Base-by-base conservation (phyloP, 2,888 invertebrate genomes). In the Ochropacha duplaris region DNA sequence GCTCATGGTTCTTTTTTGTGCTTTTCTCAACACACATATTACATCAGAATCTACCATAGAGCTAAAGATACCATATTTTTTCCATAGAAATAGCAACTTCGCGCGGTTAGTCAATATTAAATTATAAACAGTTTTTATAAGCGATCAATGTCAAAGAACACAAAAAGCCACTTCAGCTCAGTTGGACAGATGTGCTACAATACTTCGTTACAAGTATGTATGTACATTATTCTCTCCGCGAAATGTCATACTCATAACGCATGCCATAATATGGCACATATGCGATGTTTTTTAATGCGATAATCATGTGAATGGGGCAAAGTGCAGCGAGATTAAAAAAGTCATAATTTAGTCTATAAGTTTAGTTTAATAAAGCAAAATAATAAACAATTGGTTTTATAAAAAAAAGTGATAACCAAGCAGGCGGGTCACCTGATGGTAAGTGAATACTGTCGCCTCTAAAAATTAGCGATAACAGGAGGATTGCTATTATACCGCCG, bases 151-250 rank as follows among this genome's bases (percentile, higher is more conserved):
- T 76, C 77, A 78, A 74, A 72, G 67, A 76, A 75, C 67, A 82
- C 68, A 84, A 83, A 86, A 84, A 81, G 57, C 71, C 66, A 74
- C 72, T 72, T 62, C 58, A 54, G 57, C n/a, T 52, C 58, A 66
- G 60, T 28, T 16, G 76, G 85, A 86, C 90, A 90, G 90, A 89
- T 90, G 90, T 66, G 73, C 28, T 65, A 87, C 88, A 90, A 89
- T 88, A 76, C 81, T 78, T 88, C 86, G 84, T 90, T 88, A 88
- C 65, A 61, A 57, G 59, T 59, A 57, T 57, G 62, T 19, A n/a
- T n/a, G n/a, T n/a, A n/a, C n/a, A n/a, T n/a, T n/a, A 64, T 64
- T 65, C 65, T 58, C 68, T 61, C 72, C 71, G 72, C 77, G 74
- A 70, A 82, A 76, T 62, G 74, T 76, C 60, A 69, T 75, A 72